Conservation (phyloP, 64 coral and sea anemone species). For the Catalaphyllia jardinei region DNA sequence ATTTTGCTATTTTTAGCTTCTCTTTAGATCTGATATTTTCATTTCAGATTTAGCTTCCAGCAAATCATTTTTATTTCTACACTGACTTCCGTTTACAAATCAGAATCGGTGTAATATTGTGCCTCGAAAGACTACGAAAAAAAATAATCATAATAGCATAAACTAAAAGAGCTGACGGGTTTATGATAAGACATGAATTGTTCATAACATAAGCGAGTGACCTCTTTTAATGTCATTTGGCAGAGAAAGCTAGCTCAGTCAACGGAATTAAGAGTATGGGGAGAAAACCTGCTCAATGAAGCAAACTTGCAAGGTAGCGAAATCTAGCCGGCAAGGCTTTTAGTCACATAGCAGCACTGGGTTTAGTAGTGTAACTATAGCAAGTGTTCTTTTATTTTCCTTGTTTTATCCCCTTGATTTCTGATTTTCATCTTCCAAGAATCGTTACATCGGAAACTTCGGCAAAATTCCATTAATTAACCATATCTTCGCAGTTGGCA, state of each 20-base stretch:
- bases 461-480: constrained; percentile 30
- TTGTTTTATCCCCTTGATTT: neutral
- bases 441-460: neutral
- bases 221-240: too few relatives aligned
- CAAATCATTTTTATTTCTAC: too few relatives aligned
- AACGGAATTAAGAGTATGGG: neutral
- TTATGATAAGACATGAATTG: too few relatives aligned
- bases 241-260: too few relatives aligned
- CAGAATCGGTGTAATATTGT: too few relatives aligned
- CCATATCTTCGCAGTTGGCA: constrained; percentile 28
- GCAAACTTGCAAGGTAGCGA: neutral
- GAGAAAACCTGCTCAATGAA: neutral
- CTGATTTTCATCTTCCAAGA: constrained; percentile 13
- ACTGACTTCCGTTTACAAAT: too few relatives aligned
- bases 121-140: too few relatives aligned
- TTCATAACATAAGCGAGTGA: too few relatives aligned
- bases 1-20: neutral
- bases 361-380: neutral
- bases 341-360: neutral
- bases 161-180: too few relatives aligned
- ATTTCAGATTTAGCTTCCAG: neutral
- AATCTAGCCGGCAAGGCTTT: neutral
- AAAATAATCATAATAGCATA: too few relatives aligned
- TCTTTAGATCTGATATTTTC: neutral
- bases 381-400: neutral